Conservation (phyloP, 2,113 vertebrate genomes). For the Anolis carolinensis region DNA sequence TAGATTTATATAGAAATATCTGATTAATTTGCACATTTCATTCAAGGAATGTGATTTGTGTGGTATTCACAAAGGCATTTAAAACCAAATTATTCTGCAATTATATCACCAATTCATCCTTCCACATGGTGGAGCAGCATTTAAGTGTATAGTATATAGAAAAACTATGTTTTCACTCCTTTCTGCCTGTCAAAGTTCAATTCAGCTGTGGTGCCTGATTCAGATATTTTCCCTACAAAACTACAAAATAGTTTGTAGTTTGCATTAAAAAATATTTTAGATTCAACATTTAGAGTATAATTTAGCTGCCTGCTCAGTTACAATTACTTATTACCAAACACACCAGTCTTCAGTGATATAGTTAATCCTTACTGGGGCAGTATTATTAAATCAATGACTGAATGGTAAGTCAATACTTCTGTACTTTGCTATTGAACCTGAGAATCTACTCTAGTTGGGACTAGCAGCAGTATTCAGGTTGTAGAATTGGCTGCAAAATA, state of each 20-base stretch:
- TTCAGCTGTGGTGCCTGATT: too few species aligned
- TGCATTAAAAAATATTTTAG: conserved; percentile 12
- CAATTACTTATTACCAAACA: conserved; percentile 16
- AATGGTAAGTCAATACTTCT: neutral
- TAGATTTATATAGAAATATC: neutral
- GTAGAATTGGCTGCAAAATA: neutral
- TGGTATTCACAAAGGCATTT: neutral
- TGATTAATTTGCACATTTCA: neutral
- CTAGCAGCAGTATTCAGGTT: too few species aligned
- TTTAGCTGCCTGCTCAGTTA: conserved; percentile 18
- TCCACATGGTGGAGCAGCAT: neutral
- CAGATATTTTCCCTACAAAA: conserved; percentile 13
- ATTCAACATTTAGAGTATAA: conserved; percentile 10
- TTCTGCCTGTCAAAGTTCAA: too few species aligned
- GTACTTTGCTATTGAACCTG: too few species aligned
- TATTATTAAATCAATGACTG: too few species aligned
- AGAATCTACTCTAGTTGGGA: too few species aligned
- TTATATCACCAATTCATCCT: neutral
- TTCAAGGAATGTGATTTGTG: neutral
- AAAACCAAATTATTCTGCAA: neutral
- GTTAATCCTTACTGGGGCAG: neutral
- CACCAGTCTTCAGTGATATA: neutral
- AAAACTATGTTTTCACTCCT: neutral
- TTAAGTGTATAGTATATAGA: neutral
- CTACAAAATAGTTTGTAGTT: too few species aligned